phyloP scores from a whole-genome alignment of 1,140 invertebrate genomes.

The Anastrepha obliqua region DNA sequence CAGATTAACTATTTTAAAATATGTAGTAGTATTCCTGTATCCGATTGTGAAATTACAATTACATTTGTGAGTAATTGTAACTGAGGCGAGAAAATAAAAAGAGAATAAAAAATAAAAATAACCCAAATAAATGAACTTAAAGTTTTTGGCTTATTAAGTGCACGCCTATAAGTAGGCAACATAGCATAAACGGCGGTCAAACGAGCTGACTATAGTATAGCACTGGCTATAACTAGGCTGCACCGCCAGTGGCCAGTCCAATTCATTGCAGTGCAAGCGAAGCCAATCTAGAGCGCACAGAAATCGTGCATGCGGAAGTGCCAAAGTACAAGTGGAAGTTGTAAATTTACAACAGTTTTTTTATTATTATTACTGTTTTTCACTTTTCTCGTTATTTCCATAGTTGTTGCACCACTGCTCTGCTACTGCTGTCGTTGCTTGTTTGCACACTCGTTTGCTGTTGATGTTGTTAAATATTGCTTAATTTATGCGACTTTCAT shows the following conservation, averaged over 20 bases:
- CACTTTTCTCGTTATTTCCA: conserved; percentile 40
- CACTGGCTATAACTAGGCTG: too few relatives aligned
- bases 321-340: conserved; percentile 52
- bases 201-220: too few relatives aligned
- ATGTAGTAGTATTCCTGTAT: too few relatives aligned
- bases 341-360: conserved; percentile 50
- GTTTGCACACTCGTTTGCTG: conserved; percentile 24
- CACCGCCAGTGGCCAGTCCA: too few relatives aligned
- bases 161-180: not conserved
- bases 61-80: not conserved
- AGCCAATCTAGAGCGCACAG: conserved; percentile 15
- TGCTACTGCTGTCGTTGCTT: conserved; percentile 27
- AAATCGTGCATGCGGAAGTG: conserved; percentile 32
- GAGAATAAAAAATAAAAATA: not conserved
- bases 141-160: conserved; percentile 27
- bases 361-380: conserved; percentile 48
- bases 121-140: conserved; percentile 3
- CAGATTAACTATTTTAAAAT: too few relatives aligned
- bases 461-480: conserved; percentile 48
- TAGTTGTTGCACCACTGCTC: conserved; percentile 5
- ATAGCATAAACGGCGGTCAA: not conserved
- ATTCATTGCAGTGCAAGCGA: not conserved
- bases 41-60: not conserved
- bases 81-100: not conserved
- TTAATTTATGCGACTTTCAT: conserved; percentile 52